phyloP scores from a whole-genome alignment of 2,797 vertebrate genomes.

The Sebastes nivosus region DNA sequence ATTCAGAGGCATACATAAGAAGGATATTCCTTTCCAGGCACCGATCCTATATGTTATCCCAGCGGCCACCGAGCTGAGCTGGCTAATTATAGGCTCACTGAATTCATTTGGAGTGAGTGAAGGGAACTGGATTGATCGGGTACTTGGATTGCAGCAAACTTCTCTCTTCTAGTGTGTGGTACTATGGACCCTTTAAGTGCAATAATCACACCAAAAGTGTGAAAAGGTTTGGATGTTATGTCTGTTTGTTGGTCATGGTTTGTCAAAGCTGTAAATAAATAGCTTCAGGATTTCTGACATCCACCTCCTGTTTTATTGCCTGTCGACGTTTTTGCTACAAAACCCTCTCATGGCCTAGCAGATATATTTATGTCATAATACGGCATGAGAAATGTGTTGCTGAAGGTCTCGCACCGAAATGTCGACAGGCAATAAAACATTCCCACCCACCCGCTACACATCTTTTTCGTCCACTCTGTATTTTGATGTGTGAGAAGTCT shows the following conservation, averaged over 20 bases:
- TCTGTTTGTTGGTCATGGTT: neutral
- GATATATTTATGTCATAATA: conserved; percentile 2
- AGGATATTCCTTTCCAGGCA: conserved; percentile 13
- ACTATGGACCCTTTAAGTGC: neutral
- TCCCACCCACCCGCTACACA: conserved; percentile 2
- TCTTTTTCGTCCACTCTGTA: conserved; percentile 20
- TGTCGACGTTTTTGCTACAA: neutral
- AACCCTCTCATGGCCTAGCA: neutral
- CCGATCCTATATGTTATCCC: conserved; percentile 27
- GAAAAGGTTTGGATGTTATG: neutral
- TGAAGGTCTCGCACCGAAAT: conserved; percentile 53
- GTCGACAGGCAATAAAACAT: conserved; percentile 45
- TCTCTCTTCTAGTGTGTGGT: conserved; percentile 9
- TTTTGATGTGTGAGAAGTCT: conserved; percentile 36
- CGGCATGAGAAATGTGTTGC: conserved; percentile 38
- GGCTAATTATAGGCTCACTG: conserved; percentile 55
- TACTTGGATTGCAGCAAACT: conserved; percentile 3
- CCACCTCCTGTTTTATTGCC: neutral
- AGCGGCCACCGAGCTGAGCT: conserved; percentile 32
- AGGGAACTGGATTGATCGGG: conserved; percentile 52
- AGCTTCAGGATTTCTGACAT: neutral
- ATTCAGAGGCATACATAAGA: conserved; percentile 36
- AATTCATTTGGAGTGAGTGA: conserved; percentile 40
- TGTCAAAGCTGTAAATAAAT: conserved; percentile 10
- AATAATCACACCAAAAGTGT: neutral